Base-by-base conservation (phyloP, 2,797 vertebrate species). In the Novumbra hubbsi region DNA sequence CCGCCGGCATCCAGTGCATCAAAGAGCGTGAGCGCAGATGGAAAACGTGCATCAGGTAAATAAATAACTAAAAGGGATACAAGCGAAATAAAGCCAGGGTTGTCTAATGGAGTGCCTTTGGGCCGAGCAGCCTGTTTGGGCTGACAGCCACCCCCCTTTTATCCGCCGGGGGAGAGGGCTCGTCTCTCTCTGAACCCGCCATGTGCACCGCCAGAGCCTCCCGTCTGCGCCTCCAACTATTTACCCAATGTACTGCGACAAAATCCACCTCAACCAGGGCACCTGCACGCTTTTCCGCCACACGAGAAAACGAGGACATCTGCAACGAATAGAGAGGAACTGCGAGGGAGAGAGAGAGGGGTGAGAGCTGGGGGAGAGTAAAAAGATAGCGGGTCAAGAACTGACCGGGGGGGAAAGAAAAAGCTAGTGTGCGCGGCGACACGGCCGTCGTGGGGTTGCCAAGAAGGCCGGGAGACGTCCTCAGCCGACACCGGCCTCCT, bases 381-480 rank as follows among this genome's bases (percentile, higher is more conserved):
- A 6, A 68, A 72, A 77, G 70, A 79, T 27, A 55, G 17, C 17
- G 28, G 75, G 30, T 75, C 80, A 68, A 72, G 41, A 70, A 82
- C 11, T 45, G 41, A 72, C 75, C 71, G 71, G 75, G 62, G 50
- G 48, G 41, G 48, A 60, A 78, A 73, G 81, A 68, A 34, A 19
- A 55, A 50, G 48, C 28, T 70, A 73, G 80, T 71, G 74, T 28
- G 27, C 21, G 80, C 24, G 80, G 49, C 79, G 86, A 85, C 85
- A 80, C 80, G 52, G 83, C 86, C 78, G 81, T 85, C 50, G 68
- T 83, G 85, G 84, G 83, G 83, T 85, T 86, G 83, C 87, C 88
- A 86, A 85, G 67, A 72, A 85, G 87, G 80, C 80, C 16, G 5
- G 64, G 88, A 88, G 91, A 91, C n/a, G 65, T 89, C 89, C 81